Conservation (phyloP, 2,797 vertebrate species). For the Oceanodroma leucorhoa region DNA sequence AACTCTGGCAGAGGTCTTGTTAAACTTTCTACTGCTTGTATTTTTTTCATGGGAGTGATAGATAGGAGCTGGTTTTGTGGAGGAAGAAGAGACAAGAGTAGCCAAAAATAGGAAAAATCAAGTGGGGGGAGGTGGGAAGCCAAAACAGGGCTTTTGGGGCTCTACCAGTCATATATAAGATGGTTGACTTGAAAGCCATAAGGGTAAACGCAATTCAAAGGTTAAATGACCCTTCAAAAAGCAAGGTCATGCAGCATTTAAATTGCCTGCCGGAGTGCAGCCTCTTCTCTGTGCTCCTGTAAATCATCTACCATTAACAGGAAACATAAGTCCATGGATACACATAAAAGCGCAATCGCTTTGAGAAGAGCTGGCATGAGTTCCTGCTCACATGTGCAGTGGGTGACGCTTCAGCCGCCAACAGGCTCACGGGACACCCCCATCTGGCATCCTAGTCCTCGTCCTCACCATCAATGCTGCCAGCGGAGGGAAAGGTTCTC, state of each 20-base stretch:
- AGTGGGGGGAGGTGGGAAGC: not conserved
- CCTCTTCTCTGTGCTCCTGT: not conserved
- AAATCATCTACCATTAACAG: constrained; percentile 13
- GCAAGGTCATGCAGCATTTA: not conserved
- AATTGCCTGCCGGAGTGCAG: not conserved
- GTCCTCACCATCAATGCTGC: not conserved
- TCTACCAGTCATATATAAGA: not conserved
- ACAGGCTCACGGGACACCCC: not conserved
- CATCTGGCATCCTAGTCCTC: not conserved
- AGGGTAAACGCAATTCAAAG: not conserved
- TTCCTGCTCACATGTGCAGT: not conserved
- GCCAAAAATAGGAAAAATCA: not conserved
- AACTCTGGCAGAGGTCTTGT: not conserved
- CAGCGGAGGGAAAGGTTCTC: not conserved
- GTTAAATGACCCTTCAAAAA: not conserved
- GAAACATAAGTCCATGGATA: not conserved
- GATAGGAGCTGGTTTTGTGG: not conserved
- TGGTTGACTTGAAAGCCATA: not conserved
- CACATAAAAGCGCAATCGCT: not conserved
- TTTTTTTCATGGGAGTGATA: not conserved
- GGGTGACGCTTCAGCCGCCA: fast-evolving
- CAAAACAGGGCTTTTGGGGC: not conserved
- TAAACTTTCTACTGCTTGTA: not conserved
- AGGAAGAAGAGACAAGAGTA: not conserved
- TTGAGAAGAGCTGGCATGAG: not conserved